Percentiles rank a stretch among this genome's conserved stretches.
phyloP scores from a whole-genome alignment of 2,113 vertebrate species.

The Patagioenas fasciata region DNA sequence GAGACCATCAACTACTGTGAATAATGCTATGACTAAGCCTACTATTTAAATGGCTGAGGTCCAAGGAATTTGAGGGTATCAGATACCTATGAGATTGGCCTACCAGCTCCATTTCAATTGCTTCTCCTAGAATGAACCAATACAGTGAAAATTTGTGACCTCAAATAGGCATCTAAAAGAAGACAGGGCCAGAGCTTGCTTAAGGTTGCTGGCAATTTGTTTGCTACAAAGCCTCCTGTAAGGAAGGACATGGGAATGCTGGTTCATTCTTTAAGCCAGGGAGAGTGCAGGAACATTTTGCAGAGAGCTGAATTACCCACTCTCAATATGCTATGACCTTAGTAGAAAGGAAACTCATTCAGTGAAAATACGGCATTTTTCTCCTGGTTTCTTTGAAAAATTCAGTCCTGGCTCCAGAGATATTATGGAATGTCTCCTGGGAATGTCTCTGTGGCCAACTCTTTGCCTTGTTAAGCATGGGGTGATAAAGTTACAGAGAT shows the following conservation, averaged over 20 bases:
- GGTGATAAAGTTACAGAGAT: conserved; percentile 20
- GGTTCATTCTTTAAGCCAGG: not conserved
- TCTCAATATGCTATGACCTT: not conserved
- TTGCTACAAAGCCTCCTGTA: not conserved
- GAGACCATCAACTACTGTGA: not conserved
- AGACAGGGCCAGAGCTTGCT: not conserved
- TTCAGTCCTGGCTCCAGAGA: conserved; percentile 11
- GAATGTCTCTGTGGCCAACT: not conserved
- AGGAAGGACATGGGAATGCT: not conserved
- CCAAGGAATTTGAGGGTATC: not conserved
- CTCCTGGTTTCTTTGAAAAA: conserved; percentile 28
- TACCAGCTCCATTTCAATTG: not conserved
- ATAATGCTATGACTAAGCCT: not conserved
- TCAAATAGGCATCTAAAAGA: not conserved
- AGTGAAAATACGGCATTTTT: conserved; percentile 35
- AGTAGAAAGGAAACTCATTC: conserved; percentile 41
- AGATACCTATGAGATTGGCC: not conserved
- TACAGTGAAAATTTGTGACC: not conserved
- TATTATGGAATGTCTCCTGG: conserved; percentile 28
- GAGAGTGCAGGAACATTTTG: not conserved
- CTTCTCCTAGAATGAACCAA: not conserved
- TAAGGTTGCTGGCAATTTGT: not conserved
- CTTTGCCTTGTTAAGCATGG: not conserved
- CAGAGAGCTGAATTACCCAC: not conserved
- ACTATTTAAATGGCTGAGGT: not conserved